Percentiles rank a stretch among this genome's conserved stretches.
phyloP scores from a whole-genome alignment of 2,113 vertebrate species.

The Scomber japonicus region DNA sequence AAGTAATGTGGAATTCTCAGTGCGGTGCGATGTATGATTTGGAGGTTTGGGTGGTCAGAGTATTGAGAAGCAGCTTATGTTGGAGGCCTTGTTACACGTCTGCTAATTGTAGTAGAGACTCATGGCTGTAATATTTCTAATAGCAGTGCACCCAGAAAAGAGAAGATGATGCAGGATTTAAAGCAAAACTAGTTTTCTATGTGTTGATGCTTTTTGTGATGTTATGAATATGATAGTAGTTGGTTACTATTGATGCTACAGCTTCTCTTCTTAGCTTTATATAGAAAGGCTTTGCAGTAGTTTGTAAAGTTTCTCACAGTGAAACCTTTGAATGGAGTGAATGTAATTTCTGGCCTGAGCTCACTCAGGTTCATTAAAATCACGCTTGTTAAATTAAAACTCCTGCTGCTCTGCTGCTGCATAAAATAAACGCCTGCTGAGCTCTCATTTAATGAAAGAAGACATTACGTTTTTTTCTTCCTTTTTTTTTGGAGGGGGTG shows the following conservation, averaged over 20 bases:
- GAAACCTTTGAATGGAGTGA: conserved; percentile 27
- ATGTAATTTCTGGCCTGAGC: conserved; percentile 49
- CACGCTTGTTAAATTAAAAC: conserved; percentile 45
- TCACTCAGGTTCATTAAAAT: conserved; percentile 61
- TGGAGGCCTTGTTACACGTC: no score
- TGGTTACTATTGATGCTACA: neutral
- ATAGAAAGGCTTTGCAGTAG: neutral
- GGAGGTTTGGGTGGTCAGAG: no score
- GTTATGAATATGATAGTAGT: neutral
- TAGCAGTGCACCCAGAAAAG: neutral
- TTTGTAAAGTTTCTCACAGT: conserved; percentile 28
- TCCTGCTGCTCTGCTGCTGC: conserved; percentile 41
- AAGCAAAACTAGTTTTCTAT: neutral
- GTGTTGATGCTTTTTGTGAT: neutral
- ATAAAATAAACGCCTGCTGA: conserved; percentile 17
- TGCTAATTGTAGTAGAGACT: neutral
- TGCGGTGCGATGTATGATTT: no score
- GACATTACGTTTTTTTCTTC: neutral
- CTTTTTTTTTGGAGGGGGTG: no score
- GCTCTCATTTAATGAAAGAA: neutral
- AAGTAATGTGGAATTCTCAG: no score
- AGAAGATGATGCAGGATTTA: neutral
- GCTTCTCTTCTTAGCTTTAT: neutral
- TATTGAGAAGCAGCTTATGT: no score
- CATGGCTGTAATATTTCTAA: neutral